Evolutionary conservation across 37 sponge, comb jelly and placozoan genomes (phyloP).

Genomic region (Ephydatia muelleri): DNA sequence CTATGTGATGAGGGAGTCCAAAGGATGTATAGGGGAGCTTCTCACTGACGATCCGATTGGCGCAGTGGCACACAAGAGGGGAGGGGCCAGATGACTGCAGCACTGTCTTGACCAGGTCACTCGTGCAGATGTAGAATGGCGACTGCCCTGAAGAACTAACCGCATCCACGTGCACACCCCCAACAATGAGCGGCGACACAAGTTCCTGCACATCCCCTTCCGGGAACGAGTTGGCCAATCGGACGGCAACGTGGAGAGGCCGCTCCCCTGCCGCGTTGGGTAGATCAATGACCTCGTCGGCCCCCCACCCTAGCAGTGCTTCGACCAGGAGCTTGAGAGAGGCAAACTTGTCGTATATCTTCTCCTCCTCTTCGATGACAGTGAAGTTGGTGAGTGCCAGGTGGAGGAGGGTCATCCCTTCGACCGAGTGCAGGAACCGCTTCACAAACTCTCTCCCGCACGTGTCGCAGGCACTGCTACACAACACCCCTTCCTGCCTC

Average conservation of each 20-base stretch:
- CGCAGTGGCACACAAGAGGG: slow-evolving; percentile 35
- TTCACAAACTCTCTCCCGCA: slow-evolving; percentile 51
- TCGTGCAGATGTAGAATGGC: slow-evolving; percentile 10
- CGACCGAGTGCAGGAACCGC: slow-evolving; percentile 25
- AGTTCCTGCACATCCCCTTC: slow-evolving; percentile 28
- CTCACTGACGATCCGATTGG: slow-evolving; percentile 26
- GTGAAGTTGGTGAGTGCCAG: slow-evolving; percentile 53
- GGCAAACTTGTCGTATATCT: slow-evolving; percentile 32
- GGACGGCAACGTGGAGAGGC: slow-evolving; percentile 62
- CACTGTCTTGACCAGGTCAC: slow-evolving; percentile 30
- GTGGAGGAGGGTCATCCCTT: slow-evolving; percentile 64
- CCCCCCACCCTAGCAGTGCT: slow-evolving; percentile 75
- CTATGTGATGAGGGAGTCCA: slow-evolving; percentile 51
- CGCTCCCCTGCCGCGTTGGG: slow-evolving; percentile 42
- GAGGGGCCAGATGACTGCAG: slow-evolving; percentile 46
- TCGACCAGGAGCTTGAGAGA: slow-evolving; percentile 24
- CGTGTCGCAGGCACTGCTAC: slow-evolving; percentile 26
- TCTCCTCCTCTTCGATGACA: slow-evolving; percentile 22
- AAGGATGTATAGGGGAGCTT: slow-evolving; percentile 26
- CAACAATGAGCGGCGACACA: slow-evolving; percentile 32
- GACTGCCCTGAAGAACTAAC: slow-evolving; percentile 42
- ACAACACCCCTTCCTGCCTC: slow-evolving; percentile 1
- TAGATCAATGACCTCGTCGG: slow-evolving; percentile 45
- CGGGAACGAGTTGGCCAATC: slow-evolving; percentile 5
- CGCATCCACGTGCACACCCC: slow-evolving; percentile 52